phyloP scores from a whole-genome alignment of 2,888 invertebrate genomes.

The Macropis europaea region DNA sequence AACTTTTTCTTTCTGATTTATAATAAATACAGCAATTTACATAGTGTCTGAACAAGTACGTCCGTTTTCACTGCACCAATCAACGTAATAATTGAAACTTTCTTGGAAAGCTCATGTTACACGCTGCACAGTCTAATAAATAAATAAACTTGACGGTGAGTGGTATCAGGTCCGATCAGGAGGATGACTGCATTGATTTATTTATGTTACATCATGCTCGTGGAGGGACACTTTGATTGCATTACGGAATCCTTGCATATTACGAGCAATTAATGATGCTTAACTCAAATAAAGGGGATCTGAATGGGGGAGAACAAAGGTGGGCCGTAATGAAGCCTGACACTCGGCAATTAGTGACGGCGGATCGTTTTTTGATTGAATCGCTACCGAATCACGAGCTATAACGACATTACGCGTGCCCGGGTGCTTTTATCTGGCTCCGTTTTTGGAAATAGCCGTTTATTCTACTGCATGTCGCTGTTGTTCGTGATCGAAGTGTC shows the following conservation, averaged over 20 bases:
- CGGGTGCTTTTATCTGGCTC: slow-evolving; percentile 23
- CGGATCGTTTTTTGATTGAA: slow-evolving; percentile 53
- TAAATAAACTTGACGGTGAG: no score
- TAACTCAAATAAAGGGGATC: slow-evolving; percentile 36
- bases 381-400: slow-evolving; percentile 30
- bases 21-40: no score
- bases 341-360: slow-evolving; percentile 38
- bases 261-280: slow-evolving; percentile 40
- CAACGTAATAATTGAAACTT: no score
- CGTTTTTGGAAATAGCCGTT: neutral
- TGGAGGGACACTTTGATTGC: slow-evolving; percentile 23
- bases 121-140: no score
- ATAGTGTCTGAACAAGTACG: no score
- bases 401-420: slow-evolving; percentile 28
- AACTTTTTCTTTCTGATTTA: no score
- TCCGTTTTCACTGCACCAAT: no score
- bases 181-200: slow-evolving; percentile 2
- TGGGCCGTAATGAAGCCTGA: slow-evolving; percentile 50
- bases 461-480: no score
- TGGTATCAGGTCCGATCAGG: no score
- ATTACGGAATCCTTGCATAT: slow-evolving; percentile 27
- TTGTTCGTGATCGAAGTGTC: no score
- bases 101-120: no score
- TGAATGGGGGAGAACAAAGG: slow-evolving; percentile 41
- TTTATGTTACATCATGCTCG: neutral